phyloP scores from a whole-genome alignment of 2,113 vertebrate genomes.

The Pseudorectes ferrugineus region DNA sequence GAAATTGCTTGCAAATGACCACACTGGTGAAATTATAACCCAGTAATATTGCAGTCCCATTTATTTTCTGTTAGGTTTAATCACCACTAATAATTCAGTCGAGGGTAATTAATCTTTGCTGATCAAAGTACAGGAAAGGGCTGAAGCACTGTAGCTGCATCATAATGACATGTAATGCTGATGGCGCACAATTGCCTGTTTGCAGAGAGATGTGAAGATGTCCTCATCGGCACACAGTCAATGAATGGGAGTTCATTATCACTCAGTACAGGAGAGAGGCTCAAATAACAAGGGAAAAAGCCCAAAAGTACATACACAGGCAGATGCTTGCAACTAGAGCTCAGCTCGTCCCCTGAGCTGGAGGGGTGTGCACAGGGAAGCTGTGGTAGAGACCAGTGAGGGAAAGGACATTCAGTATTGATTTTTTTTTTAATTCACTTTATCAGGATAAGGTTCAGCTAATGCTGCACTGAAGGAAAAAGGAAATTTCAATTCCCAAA shows the following conservation, averaged over 20 bases:
- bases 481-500: not conserved
- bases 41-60: conserved; percentile 44
- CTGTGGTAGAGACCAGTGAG: not conserved
- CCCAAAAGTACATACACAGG: not conserved
- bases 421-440: not conserved
- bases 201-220: conserved; percentile 27
- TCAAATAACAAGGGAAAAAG: not conserved
- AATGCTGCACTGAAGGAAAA: not conserved
- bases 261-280: not conserved
- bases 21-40: conserved; percentile 40
- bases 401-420: not conserved
- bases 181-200: conserved; percentile 19
- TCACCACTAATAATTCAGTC: conserved; percentile 64
- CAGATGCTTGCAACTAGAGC: not conserved
- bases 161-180: conserved; percentile 55
- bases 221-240: conserved; percentile 1
- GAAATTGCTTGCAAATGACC: conserved; percentile 56
- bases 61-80: conserved; percentile 67
- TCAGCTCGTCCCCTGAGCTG: not conserved
- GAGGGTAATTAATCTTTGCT: conserved; percentile 68
- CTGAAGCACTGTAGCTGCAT: conserved; percentile 35
- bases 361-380: not conserved
- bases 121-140: conserved; percentile 66
- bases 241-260: not conserved
- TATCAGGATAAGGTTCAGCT: not conserved